A percentile compares a stretch with the other conserved stretches of the same genome.
These are phyloP conservation scores for Chirona hameri DNA, from an alignment of 2,888 invertebrate species.

Conservation along the genomic window DNA sequence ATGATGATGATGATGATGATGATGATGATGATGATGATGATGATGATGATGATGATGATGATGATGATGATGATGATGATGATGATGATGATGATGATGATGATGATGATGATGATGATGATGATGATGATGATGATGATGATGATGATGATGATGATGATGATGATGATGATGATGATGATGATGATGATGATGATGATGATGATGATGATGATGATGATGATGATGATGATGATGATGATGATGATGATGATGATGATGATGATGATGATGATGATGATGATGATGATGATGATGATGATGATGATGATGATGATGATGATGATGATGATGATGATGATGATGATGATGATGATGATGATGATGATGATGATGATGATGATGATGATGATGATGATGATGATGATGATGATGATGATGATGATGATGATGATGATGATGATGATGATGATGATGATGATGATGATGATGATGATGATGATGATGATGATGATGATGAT, in stretches of 20 bases:
- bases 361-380: slow-evolving; percentile 22
- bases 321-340: slow-evolving; percentile 22
- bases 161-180: slow-evolving; percentile 22
- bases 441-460: slow-evolving; percentile 22
- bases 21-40: slow-evolving; percentile 22
- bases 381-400: slow-evolving; percentile 22
- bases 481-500: slow-evolving; percentile 2
- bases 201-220: slow-evolving; percentile 11
- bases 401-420: slow-evolving; percentile 22
- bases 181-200: slow-evolving; percentile 22
- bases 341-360: slow-evolving; percentile 22
- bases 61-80: slow-evolving; percentile 10
- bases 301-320: slow-evolving; percentile 22
- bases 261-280: slow-evolving; percentile 22
- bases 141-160: slow-evolving; percentile 22
- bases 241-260: slow-evolving; percentile 11
- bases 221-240: slow-evolving; percentile 22
- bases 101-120: slow-evolving; percentile 22
- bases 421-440: slow-evolving; percentile 22
- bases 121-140: slow-evolving; percentile 22
- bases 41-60: slow-evolving; percentile 12
- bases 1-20: slow-evolving; percentile 22
- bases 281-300: slow-evolving; percentile 22
- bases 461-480: not conserved
- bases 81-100: slow-evolving; percentile 22